Evolutionary conservation across 2,797 vertebrate genomes (phyloP).

Genomic region (Aphelocoma californica): DNA sequence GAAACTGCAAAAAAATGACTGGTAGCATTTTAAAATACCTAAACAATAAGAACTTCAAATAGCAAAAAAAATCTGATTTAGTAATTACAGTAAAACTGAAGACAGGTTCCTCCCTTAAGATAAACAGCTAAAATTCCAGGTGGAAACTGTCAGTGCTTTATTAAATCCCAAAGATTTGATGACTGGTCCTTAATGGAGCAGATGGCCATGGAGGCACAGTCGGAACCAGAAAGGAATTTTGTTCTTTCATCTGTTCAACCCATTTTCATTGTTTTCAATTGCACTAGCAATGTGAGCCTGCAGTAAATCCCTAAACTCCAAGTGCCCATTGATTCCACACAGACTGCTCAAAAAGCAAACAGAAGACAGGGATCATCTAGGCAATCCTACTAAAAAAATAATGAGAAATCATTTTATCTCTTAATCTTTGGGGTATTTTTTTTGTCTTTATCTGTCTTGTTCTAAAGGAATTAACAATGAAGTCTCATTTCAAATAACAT

Average conservation of each 20-base stretch:
- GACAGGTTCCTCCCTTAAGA: background rate
- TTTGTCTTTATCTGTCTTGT: background rate
- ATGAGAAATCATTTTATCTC: background rate
- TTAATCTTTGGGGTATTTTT: background rate
- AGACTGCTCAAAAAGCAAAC: background rate
- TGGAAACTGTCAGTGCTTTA: background rate
- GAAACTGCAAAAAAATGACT: background rate
- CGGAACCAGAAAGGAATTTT: conserved; percentile 24
- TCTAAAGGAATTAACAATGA: background rate
- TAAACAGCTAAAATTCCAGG: background rate
- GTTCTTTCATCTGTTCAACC: background rate
- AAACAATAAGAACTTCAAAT: background rate
- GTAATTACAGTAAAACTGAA: background rate
- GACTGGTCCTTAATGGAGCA: conserved; percentile 10
- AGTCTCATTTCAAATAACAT: background rate
- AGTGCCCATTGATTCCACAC: background rate
- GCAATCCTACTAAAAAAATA: background rate
- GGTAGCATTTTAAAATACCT: background rate
- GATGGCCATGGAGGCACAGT: background rate
- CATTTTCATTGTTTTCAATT: background rate
- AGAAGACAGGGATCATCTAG: background rate
- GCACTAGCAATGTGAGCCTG: background rate
- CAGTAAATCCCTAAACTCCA: background rate
- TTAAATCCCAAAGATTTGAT: background rate
- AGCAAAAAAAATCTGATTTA: background rate